Base-by-base conservation (phyloP, 2,888 invertebrate species). In the Tenthredo livida region DNA sequence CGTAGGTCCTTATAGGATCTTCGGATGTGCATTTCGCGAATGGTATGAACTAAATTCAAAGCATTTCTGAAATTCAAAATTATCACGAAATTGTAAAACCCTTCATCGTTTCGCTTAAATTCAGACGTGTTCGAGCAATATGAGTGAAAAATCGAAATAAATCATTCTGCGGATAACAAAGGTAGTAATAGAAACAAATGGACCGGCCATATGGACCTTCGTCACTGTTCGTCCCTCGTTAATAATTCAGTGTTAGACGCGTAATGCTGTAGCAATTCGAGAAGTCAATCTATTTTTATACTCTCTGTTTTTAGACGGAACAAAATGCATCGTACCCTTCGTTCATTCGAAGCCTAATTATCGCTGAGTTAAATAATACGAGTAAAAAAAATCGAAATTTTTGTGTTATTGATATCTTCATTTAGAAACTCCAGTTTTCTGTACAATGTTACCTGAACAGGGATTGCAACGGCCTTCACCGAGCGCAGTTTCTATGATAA, bases 401-500 rank as follows among this genome's bases (percentile, higher is more conserved):
- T 29, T 67, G 17, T 61, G 2, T 15, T 15, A 67, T n/a, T 25
- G 0, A 61, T 61, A 2, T 10, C 25, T 61, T 21, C 21, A 70
- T 37, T 73, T 43, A 43, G 15, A 73, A 21, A 17, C 43, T 43
- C 3, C 10, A 21, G 33, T 33, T 73, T 40, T 37, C 21, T 73
- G 0, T 21, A 43, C 43, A 73, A 40, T 12, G n/a, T 21, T 43
- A 43, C 21, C 25, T 43, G 40, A 72, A 37, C 2, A 37, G 10
- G 70, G n/a, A 9, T n/a, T 72, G 43, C 72, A 73, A 73, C 72
- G 72, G 37, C 72, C 72, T 43, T 73, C 72, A 73, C 72, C 72
- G 72, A n/a, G 21, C 40, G 72, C 72, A 43, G 72, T 73, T 73
- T 73, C 40, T 73, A 40, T 73, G 40, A 73, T 73, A 43, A 73